These are phyloP conservation scores for Laothoe populi DNA, from an alignment of 2,888 invertebrate genomes.

Conservation along the genomic window DNA sequence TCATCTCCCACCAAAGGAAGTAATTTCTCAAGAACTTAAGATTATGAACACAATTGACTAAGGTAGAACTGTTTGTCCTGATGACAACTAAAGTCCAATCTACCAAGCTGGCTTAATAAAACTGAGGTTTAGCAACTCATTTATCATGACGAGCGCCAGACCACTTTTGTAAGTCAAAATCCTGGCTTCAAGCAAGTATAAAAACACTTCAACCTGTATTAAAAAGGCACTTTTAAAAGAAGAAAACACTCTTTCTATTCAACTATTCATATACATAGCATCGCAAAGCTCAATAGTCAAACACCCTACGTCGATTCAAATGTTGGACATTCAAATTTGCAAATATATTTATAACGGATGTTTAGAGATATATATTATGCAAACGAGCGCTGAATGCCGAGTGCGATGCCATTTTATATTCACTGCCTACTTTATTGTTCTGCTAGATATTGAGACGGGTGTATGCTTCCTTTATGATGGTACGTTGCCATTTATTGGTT, in stretches of 20 bases:
- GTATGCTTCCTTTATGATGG: slow-evolving; percentile 2
- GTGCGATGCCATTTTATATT: slow-evolving; percentile 13
- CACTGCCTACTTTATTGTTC: slow-evolving; percentile 17
- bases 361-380: slow-evolving; percentile 35
- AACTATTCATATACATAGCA: not conserved
- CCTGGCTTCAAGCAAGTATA: too few relatives aligned
- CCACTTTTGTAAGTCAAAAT: too few relatives aligned
- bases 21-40: too few relatives aligned
- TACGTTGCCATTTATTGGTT: slow-evolving; percentile 8
- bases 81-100: too few relatives aligned
- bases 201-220: too few relatives aligned
- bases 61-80: too few relatives aligned
- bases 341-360: slow-evolving; percentile 57
- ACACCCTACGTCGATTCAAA: slow-evolving; percentile 30
- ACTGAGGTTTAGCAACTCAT: too few relatives aligned
- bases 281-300: not conserved
- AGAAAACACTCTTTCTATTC: not conserved
- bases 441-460: not conserved
- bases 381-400: slow-evolving; percentile 23
- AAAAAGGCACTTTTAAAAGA: too few relatives aligned
- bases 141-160: too few relatives aligned
- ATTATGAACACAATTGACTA: too few relatives aligned
- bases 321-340: slow-evolving; percentile 48
- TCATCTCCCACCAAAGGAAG: too few relatives aligned
- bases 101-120: too few relatives aligned